Evolutionary conservation across 2,888 invertebrate species (phyloP).

Genomic region (Himalopsyche tibetana): DNA sequence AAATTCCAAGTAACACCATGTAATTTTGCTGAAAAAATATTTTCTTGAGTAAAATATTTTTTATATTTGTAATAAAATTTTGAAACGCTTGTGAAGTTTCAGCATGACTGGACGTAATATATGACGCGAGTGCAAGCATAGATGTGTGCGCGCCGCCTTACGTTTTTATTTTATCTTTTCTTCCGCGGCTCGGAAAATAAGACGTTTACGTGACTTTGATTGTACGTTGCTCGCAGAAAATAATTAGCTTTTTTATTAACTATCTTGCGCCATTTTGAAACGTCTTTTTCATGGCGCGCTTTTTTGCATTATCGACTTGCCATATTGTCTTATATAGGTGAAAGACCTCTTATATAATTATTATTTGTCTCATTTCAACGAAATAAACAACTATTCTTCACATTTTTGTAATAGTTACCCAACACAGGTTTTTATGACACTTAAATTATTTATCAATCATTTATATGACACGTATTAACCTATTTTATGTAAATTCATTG

Average conservation of each 20-base stretch:
- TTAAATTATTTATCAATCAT: no score
- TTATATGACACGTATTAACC: no score
- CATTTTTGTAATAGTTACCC: no score
- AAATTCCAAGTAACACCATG: no score
- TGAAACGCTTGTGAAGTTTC: conserved; percentile 2
- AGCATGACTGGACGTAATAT: conserved; percentile 50
- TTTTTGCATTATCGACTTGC: conserved; percentile 29
- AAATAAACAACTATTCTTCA: no score
- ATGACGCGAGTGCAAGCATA: conserved; percentile 45
- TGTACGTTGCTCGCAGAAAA: conserved; percentile 54
- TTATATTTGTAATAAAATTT: no score
- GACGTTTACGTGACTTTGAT: conserved; percentile 58
- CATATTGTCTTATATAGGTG: conserved; percentile 4
- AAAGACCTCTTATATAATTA: conserved; percentile 7
- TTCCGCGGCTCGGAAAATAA: conserved; percentile 56
- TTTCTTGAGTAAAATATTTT: no score
- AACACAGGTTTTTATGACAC: no score
- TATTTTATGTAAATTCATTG: no score
- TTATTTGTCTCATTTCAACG: background rate
- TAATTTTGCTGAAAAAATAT: no score
- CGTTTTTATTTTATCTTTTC: conserved; percentile 56
- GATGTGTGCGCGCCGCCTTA: conserved; percentile 47
- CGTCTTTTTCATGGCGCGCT: background rate
- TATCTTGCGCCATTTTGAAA: conserved; percentile 36
- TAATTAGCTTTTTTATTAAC: conserved; percentile 58